phyloP scores from a whole-genome alignment of 2,888 invertebrate species.

The Spialia ferax region DNA sequence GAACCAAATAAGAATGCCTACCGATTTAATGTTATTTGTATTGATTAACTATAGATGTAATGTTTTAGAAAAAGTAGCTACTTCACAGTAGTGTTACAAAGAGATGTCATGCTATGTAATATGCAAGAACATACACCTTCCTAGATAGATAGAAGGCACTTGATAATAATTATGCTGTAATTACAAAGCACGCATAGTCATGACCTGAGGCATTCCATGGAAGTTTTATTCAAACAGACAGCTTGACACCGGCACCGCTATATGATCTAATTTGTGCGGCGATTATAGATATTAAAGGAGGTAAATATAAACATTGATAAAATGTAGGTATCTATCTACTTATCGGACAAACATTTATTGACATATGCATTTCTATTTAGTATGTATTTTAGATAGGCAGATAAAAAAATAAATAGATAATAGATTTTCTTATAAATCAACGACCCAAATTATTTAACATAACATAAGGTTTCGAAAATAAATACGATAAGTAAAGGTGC shows the following conservation, averaged over 20 bases:
- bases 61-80: too few relatives aligned
- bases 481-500: too few relatives aligned
- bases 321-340: constrained; percentile 37
- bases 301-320: constrained; percentile 50
- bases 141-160: neutral
- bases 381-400: neutral
- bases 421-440: too few relatives aligned
- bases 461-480: neutral
- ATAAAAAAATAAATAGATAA: too few relatives aligned
- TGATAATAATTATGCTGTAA: constrained; percentile 55
- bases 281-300: constrained; percentile 52
- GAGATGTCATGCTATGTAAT: neutral
- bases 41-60: too few relatives aligned
- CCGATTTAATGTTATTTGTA: too few relatives aligned
- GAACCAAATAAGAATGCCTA: too few relatives aligned
- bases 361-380: neutral
- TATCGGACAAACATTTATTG: neutral
- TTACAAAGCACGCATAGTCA: constrained; percentile 59
- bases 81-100: too few relatives aligned
- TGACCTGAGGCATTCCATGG: constrained; percentile 54
- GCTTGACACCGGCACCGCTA: constrained; percentile 68
- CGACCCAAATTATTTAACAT: neutral
- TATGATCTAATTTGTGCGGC: constrained; percentile 56
- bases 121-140: neutral
- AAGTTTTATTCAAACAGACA: constrained; percentile 66